These are phyloP conservation scores for Orchestia grillus DNA, from an alignment of 1,140 invertebrate species.

Conservation along the genomic window DNA sequence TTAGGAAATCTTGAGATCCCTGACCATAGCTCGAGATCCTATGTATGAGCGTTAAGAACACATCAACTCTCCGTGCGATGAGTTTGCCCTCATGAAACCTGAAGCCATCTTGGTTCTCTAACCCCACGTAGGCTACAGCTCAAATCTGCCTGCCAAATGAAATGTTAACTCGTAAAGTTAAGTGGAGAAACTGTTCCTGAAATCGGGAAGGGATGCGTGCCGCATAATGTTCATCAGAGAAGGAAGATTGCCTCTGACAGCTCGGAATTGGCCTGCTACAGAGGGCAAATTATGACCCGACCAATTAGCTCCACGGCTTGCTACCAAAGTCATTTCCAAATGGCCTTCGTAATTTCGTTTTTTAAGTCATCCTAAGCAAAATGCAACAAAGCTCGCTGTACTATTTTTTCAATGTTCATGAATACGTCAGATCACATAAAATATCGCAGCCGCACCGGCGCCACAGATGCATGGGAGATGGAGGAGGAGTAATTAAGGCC, in stretches of 20 bases:
- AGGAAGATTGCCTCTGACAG: neutral
- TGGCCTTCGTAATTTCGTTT: too few species aligned
- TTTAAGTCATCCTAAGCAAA: neutral
- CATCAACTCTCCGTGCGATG: too few species aligned
- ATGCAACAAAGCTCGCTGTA: neutral
- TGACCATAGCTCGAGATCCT: too few species aligned
- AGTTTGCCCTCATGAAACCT: too few species aligned
- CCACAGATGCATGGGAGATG: neutral
- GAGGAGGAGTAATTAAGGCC: neutral
- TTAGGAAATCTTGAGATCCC: too few species aligned
- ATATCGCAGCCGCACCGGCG: neutral
- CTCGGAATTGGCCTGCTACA: neutral
- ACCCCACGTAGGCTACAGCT: neutral
- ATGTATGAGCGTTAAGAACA: too few species aligned
- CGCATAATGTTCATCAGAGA: neutral
- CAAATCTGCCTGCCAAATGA: neutral
- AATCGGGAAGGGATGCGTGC: neutral
- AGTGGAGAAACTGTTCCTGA: neutral
- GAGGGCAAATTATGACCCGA: neutral
- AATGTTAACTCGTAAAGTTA: neutral
- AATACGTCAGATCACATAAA: neutral
- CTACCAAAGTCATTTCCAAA: neutral
- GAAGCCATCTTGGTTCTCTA: neutral
- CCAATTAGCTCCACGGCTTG: neutral
- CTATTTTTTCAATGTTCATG: neutral